These are phyloP conservation scores for Nicator chloris DNA, from an alignment of 2,113 vertebrate genomes.

Conservation along the genomic window DNA sequence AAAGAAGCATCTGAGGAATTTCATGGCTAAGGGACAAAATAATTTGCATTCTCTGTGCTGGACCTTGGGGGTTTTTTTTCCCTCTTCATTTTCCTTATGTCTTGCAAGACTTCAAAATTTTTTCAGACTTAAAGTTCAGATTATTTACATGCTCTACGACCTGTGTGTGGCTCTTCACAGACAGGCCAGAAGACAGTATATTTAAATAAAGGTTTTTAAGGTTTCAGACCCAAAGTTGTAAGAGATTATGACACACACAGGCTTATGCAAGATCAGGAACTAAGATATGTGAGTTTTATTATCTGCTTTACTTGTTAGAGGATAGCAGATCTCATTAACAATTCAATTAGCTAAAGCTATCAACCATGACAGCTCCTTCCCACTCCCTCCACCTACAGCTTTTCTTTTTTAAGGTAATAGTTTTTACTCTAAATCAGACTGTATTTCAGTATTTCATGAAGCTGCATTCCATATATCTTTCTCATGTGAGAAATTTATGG, in stretches of 20 bases:
- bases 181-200: neutral
- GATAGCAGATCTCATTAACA: neutral
- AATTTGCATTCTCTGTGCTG: neutral
- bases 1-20: neutral
- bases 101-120: neutral
- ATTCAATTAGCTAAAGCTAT: neutral
- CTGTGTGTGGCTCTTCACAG: neutral
- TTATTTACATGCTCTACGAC: neutral
- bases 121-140: neutral
- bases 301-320: neutral
- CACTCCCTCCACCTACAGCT: neutral
- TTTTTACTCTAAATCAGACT: neutral
- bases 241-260: neutral
- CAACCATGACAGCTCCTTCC: neutral
- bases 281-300: neutral
- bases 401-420: neutral
- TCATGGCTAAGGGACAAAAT: neutral
- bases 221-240: neutral
- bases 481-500: neutral
- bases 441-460: neutral
- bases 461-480: neutral
- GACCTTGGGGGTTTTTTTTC: accelerated
- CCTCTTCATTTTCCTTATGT: neutral
- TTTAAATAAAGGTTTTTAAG: neutral
- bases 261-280: neutral